phyloP scores from a whole-genome alignment of 2,113 vertebrate species.

The Malurus alboscapulatus region DNA sequence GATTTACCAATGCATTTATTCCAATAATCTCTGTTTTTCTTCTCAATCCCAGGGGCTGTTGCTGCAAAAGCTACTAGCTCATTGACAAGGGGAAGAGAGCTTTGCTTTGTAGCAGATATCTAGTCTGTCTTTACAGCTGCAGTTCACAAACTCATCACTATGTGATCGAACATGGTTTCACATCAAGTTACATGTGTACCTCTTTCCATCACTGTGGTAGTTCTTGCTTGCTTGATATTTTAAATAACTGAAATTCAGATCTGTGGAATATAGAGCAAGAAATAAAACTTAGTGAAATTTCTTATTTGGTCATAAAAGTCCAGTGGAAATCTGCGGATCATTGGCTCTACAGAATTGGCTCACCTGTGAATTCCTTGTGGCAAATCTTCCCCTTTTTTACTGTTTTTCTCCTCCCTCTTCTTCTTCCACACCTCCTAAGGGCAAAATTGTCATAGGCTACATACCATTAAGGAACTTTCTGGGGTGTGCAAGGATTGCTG shows the following conservation, averaged over 20 bases:
- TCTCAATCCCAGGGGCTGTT: neutral
- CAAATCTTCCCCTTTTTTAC: neutral
- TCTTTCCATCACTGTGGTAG: neutral
- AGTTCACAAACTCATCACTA: neutral
- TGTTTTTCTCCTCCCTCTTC: neutral
- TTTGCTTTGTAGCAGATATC: neutral
- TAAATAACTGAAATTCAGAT: neutral
- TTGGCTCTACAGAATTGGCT: neutral
- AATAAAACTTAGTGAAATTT: neutral
- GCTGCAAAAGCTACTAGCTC: neutral
- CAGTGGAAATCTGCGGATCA: neutral
- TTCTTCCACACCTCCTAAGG: neutral
- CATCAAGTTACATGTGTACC: neutral
- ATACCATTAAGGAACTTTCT: neutral
- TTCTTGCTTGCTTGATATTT: neutral
- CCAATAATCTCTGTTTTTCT: neutral
- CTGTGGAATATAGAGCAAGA: neutral
- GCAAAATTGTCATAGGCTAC: neutral
- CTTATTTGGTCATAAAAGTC: neutral
- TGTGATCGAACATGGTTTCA: neutral
- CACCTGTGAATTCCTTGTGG: neutral
- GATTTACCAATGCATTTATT: neutral
- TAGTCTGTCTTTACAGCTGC: neutral
- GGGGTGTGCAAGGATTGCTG: neutral
- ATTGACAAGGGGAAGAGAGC: neutral